A percentile compares a stretch with the other conserved stretches of the same genome.
Conservation (phyloP, 2,113 vertebrate species). For the Hiodon tergisus region DNA sequence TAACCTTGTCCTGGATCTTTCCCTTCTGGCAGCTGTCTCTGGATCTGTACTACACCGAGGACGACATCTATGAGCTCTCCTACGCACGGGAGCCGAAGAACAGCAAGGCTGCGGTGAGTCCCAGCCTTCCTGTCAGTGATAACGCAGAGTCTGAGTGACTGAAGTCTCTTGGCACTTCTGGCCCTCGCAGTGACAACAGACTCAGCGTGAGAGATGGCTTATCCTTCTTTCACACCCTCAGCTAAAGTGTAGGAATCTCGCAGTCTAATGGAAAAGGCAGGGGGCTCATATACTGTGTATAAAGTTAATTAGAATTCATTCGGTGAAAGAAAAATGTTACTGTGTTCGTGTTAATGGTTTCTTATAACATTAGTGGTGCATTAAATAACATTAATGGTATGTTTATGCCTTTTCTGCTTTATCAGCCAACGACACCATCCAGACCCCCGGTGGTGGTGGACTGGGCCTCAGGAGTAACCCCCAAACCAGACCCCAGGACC, state of each 20-base stretch:
- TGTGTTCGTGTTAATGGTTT: neutral
- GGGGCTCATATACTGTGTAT: no score
- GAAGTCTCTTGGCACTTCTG: neutral
- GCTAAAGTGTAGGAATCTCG: neutral
- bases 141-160: no score
- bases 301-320: no score
- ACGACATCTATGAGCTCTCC: conserved; percentile 94
- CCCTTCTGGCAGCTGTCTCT: conserved; percentile 74
- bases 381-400: neutral
- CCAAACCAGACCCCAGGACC: conserved; percentile 89
- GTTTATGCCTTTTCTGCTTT: conserved; percentile 21
- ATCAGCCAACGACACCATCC: conserved; percentile 82
- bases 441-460: conserved; percentile 85
- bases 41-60: conserved; percentile 92
- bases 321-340: neutral
- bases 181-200: neutral
- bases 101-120: conserved; percentile 78
- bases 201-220: neutral
- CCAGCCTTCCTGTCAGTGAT: neutral
- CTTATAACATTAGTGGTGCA: neutral
- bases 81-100: conserved; percentile 87
- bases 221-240: neutral
- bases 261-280: neutral
- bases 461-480: conserved; percentile 87
- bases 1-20: neutral